These are phyloP conservation scores for Todiramphus chloris DNA, from an alignment of 2,113 vertebrate species.

Conservation along the genomic window DNA sequence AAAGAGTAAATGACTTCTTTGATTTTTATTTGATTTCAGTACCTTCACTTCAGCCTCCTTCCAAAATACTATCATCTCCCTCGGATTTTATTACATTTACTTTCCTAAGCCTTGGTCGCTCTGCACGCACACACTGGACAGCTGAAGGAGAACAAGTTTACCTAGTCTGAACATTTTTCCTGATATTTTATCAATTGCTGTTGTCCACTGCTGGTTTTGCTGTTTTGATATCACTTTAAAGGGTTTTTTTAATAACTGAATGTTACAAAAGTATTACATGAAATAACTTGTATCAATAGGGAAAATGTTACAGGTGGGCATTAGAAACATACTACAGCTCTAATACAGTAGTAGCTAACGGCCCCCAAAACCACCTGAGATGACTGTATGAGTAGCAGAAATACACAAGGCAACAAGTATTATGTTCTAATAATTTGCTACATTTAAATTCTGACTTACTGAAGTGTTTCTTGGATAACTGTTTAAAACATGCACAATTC, in stretches of 20 bases:
- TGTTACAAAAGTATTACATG: not conserved
- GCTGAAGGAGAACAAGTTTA: not conserved
- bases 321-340: not conserved
- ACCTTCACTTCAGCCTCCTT: not conserved
- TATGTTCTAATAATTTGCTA: not conserved
- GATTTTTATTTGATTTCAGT: not conserved
- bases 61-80: not conserved
- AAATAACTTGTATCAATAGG: not conserved
- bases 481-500: not conserved
- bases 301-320: not conserved
- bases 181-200: not conserved
- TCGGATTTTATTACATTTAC: not conserved
- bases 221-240: not conserved
- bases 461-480: not conserved
- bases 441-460: not conserved
- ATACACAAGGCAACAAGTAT: not conserved
- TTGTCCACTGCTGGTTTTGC: not conserved
- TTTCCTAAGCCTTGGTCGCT: not conserved
- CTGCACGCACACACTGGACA: not conserved
- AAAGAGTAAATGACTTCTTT: not conserved
- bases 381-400: not conserved
- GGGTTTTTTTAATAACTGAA: not conserved
- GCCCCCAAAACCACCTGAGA: not conserved
- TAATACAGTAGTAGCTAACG: not conserved
- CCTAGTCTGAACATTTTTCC: not conserved